Base-by-base conservation (phyloP, 2,888 invertebrate genomes). In the Ichneumoninae sp. region DNA sequence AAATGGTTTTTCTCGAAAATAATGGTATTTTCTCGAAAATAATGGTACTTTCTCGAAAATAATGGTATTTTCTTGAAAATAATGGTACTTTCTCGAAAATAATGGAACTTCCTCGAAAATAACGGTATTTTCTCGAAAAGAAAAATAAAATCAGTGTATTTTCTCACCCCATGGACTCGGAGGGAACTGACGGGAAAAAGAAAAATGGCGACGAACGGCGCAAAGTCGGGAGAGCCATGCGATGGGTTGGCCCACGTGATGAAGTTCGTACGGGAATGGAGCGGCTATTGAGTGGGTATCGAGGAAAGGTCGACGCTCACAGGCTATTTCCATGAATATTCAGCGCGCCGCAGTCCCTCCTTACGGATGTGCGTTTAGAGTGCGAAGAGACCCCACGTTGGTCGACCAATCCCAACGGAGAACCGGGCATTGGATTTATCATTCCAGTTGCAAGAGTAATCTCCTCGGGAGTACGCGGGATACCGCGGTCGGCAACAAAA, bases 281-380 rank as follows among this genome's bases (percentile, higher is more conserved):
- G 72, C 36, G 78, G 78, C 74, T 72, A 72, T 84, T 57, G 84
- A 84, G 84, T 81, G 84, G 81, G 75, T 60, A 81, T 81, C 74
- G 84, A 81, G 69, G 78, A 84, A 84, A 84, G 84, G 84, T 84
- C 84, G 78, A 47, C 74, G 68, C 72, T 77, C 80, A 81, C 77
- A 84, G 77, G 77, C 74, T 74, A 54, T 69, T 78, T 26, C 74
- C 70, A 81, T 78, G 84, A 84, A 78, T 84, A 84, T 84, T 78
- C 77, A 80, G 60, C 68, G 44, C 26, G 60, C 13, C 30, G 52
- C 57, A 54, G 19, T 69, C 60, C 26, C 69, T 77, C 69, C 57
- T 77, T 74, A 74, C 30, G 33, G 44, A 57, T 22, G 19, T 44
- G 40, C 40, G 44, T 60, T 36, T 68, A 8, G 5, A n/a, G n/a